phyloP scores from a whole-genome alignment of 2,113 vertebrate species.

The Mustela lutreola region DNA sequence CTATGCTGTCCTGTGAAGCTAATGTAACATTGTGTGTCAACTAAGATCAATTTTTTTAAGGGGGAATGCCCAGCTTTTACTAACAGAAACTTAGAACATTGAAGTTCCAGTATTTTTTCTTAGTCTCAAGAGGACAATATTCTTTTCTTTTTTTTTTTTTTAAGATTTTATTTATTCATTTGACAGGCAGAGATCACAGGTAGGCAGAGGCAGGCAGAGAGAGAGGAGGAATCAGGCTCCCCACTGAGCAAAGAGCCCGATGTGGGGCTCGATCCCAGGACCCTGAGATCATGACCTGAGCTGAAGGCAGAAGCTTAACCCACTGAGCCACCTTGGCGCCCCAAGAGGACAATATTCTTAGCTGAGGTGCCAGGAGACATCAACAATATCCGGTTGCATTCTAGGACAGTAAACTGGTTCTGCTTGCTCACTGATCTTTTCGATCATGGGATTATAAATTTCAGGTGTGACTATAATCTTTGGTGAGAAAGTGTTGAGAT shows the following conservation, averaged over 20 bases:
- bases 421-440: conserved; percentile 84
- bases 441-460: conserved; percentile 89
- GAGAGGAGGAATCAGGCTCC: too few species aligned
- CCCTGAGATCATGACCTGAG: too few species aligned
- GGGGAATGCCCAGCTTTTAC: conserved; percentile 84
- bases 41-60: not conserved
- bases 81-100: conserved; percentile 81
- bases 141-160: conserved; percentile 33
- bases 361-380: conserved; percentile 76
- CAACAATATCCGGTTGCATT: conserved; percentile 81
- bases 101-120: conserved; percentile 82
- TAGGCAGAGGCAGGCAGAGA: too few species aligned
- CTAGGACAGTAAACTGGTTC: conserved; percentile 83
- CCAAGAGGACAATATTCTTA: conserved; percentile 83
- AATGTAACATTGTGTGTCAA: not conserved
- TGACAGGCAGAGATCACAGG: too few species aligned
- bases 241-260: too few species aligned
- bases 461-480: conserved; percentile 79
- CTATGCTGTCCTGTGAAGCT: not conserved
- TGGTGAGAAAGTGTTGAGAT: conserved; percentile 84
- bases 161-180: too few species aligned
- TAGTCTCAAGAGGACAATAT: conserved; percentile 84
- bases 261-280: too few species aligned
- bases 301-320: too few species aligned
- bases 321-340: not conserved